Base-by-base conservation (phyloP, 2,113 vertebrate species). In the Xyrauchen texanus region DNA sequence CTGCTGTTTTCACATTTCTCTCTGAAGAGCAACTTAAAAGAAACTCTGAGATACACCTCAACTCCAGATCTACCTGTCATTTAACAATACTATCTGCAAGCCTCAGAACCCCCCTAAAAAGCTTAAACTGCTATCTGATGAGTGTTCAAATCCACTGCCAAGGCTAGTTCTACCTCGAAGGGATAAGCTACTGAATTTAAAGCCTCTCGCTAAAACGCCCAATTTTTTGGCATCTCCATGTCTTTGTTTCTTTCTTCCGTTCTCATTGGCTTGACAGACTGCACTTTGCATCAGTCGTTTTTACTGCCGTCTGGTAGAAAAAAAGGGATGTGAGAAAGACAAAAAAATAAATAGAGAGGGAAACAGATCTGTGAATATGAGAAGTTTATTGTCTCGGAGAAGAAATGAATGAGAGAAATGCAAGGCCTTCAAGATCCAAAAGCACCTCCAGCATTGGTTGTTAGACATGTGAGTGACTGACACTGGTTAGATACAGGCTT, bases 101-200 rank as follows among this genome's bases (percentile, higher is more conserved):
- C 68, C 68, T 78, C 34, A 44, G 77, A 70, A 66, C 60, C 71
- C 75, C 44, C 78, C 77, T 76, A 21, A 47, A 72, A 79, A 60
- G 42, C 70, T 75, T 67, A 78, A 83, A 84, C 76, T 71, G 74
- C 62, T 79, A 76, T 85, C 81, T 86, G 79, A 87, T 83, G 81
- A 79, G 63, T 53, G 76, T 73, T 85, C 62, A 86, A 82, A 82
- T 62, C 63, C 21, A 34, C 21, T 34, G 21, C 21, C 66, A 72
- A 81, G 81, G 81, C 79, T 78, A 69, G 63, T 64, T 82, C 62
- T 76, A 77, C 81, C 77, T 88, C 72, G 52, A 65, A 82, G 84
- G 77, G 76, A 76, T 73, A 81, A 21, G 46, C n/a, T 15, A 49
- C 70, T 1, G 44, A 62, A 69, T 85, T 76, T 79, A 68, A 82